Conservation (phyloP, 2,888 invertebrate genomes). For the Eurois occulta region DNA sequence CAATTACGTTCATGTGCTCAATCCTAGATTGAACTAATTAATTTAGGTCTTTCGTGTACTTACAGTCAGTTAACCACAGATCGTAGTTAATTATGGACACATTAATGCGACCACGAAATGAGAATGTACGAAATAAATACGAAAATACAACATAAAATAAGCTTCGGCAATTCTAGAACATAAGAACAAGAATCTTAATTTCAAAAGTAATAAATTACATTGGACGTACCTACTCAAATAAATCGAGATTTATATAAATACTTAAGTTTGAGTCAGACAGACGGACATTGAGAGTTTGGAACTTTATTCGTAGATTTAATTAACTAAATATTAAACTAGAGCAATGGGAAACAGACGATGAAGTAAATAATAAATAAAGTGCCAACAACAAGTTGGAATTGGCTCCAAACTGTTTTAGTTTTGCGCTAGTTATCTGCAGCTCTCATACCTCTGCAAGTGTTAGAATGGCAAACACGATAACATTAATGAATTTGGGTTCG, state of each 20-base stretch:
- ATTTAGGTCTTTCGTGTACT: conserved; percentile 46
- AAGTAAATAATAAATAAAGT: conserved; percentile 50
- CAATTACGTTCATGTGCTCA: conserved; percentile 31
- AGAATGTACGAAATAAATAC: conserved; percentile 19
- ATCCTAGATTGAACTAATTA: conserved; percentile 41
- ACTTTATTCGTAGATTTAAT: conserved; percentile 42
- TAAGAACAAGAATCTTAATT: conserved; percentile 11
- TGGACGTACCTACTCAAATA: conserved; percentile 16
- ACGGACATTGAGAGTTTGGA: conserved; percentile 8
- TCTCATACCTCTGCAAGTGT: conserved; percentile 74
- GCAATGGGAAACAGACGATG: conserved; percentile 17
- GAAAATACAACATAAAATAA: conserved; percentile 10
- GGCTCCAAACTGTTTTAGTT: conserved; percentile 61
- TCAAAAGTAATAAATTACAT: conserved; percentile 15
- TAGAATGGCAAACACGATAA: conserved; percentile 81
- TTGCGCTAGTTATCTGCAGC: conserved; percentile 68
- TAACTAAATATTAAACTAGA: conserved; percentile 18
- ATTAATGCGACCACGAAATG: neutral
- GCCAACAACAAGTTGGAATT: conserved; percentile 49
- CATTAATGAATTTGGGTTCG: conserved; percentile 85
- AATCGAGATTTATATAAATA: conserved; percentile 24
- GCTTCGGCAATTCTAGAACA: neutral
- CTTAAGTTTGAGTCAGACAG: conserved; percentile 4
- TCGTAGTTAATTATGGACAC: conserved; percentile 41
- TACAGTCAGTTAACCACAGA: conserved; percentile 41